Base-by-base conservation (phyloP, 2,888 invertebrate genomes). In the Liopterus haemorrhoidalis region DNA sequence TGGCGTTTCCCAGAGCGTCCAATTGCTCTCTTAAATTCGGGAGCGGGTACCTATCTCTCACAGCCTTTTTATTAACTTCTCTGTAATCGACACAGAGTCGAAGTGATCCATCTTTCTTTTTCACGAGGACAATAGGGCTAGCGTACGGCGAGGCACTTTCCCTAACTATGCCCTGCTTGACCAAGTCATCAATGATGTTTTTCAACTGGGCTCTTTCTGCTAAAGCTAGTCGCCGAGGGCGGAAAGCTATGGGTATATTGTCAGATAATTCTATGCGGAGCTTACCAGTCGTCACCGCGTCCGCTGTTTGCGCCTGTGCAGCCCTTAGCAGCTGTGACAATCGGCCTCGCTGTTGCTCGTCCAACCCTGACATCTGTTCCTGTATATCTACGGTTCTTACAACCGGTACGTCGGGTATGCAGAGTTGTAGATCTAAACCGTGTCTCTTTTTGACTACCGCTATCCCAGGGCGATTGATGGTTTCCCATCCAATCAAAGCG, bases 101-200 rank as follows among this genome's bases (percentile, higher is more conserved):
- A 3, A 36, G 30, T 6, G 36, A 8, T 8, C 53, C 57, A 42
- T 48, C 42, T 31, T 57, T 58, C 41, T 56, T 57, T 27, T 49
- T 51, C 2, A 51, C 51, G 1, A 57, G 27, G 1, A 57, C 55
- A 5, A 57, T 47, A 5, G 49, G 54, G 28, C 51, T 49, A 8
- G 55, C 53, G 33, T 41, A 58, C 12, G 57, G 53, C 1, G 58
- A 57, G 20, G 38, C 37, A 41, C 56, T 52, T 27, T 53, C 50
- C 31, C 49, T 46, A 11, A 58, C 49, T 19, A 57, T 49, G 2
- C 49, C 51, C 5, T 54, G 50, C 8, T 50, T 36, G 18, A 54
- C 41, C 14, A 52, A 43, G 27, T 53, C 48, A 21, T 25, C 15
- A 49, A 45, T 47, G 37, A 57, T 49, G 48, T 36, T 27, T 49